Conservation (phyloP, 2,113 vertebrate genomes). For the Takifugu bimaculatus region DNA sequence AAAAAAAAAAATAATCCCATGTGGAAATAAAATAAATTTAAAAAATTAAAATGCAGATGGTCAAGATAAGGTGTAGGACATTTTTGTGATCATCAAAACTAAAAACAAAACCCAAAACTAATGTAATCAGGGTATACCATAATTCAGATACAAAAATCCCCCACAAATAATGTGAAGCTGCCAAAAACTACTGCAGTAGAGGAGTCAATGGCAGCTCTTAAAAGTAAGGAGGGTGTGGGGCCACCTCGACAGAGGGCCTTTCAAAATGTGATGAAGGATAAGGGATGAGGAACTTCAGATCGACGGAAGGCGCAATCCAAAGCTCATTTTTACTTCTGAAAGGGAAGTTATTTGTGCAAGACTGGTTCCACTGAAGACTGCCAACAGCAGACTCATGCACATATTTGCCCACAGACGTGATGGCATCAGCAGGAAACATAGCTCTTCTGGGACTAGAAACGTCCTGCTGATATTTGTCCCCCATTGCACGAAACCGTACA, state of each 20-base stretch:
- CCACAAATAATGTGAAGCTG: too few species aligned
- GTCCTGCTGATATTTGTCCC: constrained; percentile 52
- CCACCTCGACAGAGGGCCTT: not conserved
- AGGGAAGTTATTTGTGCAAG: constrained; percentile 48
- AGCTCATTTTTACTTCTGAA: constrained; percentile 45
- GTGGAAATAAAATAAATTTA: too few species aligned
- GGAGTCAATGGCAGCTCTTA: too few species aligned
- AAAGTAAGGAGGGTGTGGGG: constrained; percentile 1
- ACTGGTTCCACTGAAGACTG: not conserved
- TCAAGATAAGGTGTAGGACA: not conserved
- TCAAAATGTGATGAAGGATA: constrained; percentile 6
- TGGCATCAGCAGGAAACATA: constrained; percentile 54
- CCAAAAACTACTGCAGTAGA: too few species aligned
- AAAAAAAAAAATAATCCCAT: too few species aligned
- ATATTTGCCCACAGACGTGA: constrained; percentile 56
- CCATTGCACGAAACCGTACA: constrained; percentile 45
- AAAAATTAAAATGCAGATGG: not conserved
- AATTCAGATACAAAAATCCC: constrained; percentile 33
- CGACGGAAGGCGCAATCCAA: constrained; percentile 37
- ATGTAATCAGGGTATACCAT: too few species aligned
- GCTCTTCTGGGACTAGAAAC: constrained; percentile 48
- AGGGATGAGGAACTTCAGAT: constrained; percentile 18
- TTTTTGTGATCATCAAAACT: too few species aligned
- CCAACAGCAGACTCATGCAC: constrained; percentile 9
- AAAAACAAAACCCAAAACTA: too few species aligned